Base-by-base conservation (phyloP, 1,140 invertebrate genomes). In the Drosophila ambigua region DNA sequence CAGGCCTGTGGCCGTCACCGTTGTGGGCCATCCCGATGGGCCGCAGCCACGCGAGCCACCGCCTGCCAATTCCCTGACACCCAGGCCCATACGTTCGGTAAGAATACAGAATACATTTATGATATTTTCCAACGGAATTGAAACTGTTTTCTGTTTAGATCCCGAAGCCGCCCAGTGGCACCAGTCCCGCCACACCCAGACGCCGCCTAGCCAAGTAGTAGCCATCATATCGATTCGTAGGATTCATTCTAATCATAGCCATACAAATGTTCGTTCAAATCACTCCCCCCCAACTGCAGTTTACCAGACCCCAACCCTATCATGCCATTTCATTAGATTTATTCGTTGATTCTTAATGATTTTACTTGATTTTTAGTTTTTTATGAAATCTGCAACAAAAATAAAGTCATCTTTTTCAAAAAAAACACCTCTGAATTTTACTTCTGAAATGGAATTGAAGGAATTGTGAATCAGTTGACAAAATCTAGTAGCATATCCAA, bases 61-160 rank as follows among this genome's bases (percentile, higher is more conserved):
- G 54, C 88, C 88, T 48, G 89, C 90, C 45, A 91, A 91, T 67
- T 76, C 90, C 26, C 55, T 90, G 0, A 91, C 90, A 8, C 87
- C 90, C 15, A 87, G 88, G 45, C 90, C 90, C 51, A 91, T 91
- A 45, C 80, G 90, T 72, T 90, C 90, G 69, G 90, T 85, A 72
- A 62, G 73, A 44, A 48, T 7, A 16, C 0, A 2, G 5, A 3
- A 24, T 35, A n/a, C 46, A 7, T 44, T 2, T 6, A 0, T 35
- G 5, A 23, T 1, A 15, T 35, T 35, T 28, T 11, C 8, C 8
- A 15, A 52, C 26, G 31, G 5, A 48, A 15, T 51, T 49, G 7
- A 31, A 31, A 31, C 8, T 31, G 2, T 31, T n/a, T 26, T 9
- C n/a, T 31, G 71, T 76, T 20, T 26, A 91, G 90, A 91, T 91